These are phyloP conservation scores for Hydraecia micacea DNA, from an alignment of 2,888 invertebrate species.

Conservation along the genomic window DNA sequence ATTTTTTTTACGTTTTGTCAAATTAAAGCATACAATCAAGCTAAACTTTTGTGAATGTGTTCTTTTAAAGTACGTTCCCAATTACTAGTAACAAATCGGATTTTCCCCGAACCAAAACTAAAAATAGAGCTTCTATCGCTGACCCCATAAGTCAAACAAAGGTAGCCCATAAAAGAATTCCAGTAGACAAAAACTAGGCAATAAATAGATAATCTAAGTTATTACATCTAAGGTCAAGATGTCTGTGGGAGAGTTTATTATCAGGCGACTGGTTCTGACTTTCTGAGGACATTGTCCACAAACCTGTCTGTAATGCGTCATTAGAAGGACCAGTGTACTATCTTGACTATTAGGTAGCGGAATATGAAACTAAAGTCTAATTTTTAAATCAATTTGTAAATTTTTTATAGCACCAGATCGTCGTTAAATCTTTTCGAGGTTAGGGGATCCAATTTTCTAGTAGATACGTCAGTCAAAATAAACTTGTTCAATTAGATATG, in stretches of 20 bases:
- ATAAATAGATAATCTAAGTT: constrained; percentile 57
- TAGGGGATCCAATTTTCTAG: background rate
- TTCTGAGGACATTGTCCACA: constrained; percentile 70
- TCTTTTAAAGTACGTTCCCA: background rate
- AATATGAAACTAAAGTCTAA: background rate
- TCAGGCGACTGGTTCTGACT: constrained; percentile 53
- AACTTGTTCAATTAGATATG: too few species aligned
- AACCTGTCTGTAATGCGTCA: constrained; percentile 64
- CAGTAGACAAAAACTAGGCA: constrained; percentile 51
- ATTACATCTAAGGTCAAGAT: constrained; percentile 64
- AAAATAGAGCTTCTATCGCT: constrained; percentile 26
- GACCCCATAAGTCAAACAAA: constrained; percentile 38
- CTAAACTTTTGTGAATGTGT: background rate
- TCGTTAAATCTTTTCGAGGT: background rate
- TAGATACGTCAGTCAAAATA: background rate
- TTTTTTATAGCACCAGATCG: background rate
- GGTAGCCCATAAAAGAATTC: constrained; percentile 34
- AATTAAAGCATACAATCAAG: too few species aligned
- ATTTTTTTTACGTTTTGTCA: background rate
- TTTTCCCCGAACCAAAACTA: background rate
- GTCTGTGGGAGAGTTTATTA: constrained; percentile 76
- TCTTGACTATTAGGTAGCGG: background rate
- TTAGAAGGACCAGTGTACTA: background rate
- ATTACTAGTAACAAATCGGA: background rate
- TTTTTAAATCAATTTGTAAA: background rate